Percentiles rank a stretch among this genome's conserved stretches.
Evolutionary conservation across 2,888 invertebrate species (phyloP).

Genomic region (Alloplasta piceator): DNA sequence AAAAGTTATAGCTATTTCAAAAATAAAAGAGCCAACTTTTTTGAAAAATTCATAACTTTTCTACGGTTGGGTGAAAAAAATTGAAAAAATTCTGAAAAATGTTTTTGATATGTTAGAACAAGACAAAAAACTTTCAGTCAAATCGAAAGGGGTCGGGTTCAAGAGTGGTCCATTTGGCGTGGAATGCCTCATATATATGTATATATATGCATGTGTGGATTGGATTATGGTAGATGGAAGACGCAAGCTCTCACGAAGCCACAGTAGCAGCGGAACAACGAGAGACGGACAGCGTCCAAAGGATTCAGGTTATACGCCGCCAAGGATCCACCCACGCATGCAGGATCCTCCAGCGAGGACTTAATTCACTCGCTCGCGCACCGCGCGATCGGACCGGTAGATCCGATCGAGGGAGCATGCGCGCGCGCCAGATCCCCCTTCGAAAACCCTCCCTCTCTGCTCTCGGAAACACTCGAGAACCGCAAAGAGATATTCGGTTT

Average conservation of each 20-base stretch:
- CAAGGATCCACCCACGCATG: slow-evolving; percentile 79
- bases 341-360: slow-evolving; percentile 69
- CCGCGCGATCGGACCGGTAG: slow-evolving; percentile 69
- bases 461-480: slow-evolving; percentile 66
- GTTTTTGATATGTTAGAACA: too few species aligned
- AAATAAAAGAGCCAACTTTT: too few species aligned
- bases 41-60: too few species aligned
- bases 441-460: slow-evolving; percentile 2
- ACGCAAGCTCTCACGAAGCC: slow-evolving; percentile 55
- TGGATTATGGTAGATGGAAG: slow-evolving; percentile 44
- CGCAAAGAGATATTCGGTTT: slow-evolving; percentile 76
- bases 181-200: too few species aligned
- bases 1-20: too few species aligned
- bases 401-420: slow-evolving; percentile 61
- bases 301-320: slow-evolving; percentile 58
- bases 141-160: too few species aligned
- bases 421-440: slow-evolving; percentile 25
- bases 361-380: slow-evolving; percentile 74
- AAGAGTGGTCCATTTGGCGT: too few species aligned
- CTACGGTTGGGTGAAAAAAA: too few species aligned
- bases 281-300: slow-evolving; percentile 58
- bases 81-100: too few species aligned
- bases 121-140: too few species aligned
- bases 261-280: slow-evolving; percentile 48
- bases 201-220: too few species aligned